Conservation (phyloP, 2,113 vertebrate genomes). For the Hyla sarda region DNA sequence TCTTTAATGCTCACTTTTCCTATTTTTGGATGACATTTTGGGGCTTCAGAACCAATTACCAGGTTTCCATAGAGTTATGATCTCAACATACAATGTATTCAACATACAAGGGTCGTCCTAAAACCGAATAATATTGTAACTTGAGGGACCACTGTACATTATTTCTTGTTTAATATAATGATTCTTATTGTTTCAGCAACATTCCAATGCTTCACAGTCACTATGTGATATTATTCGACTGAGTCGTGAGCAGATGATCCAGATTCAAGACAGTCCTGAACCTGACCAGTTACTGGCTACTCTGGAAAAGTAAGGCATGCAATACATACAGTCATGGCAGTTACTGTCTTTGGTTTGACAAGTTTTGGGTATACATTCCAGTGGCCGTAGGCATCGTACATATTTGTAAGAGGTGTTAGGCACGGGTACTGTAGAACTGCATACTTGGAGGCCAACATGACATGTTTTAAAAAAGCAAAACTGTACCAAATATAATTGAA, state of each 20-base stretch:
- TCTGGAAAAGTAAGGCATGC: slow-evolving; percentile 70
- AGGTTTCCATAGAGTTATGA: too few relatives aligned
- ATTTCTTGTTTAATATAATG: not conserved
- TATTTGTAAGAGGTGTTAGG: not conserved
- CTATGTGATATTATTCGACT: slow-evolving; percentile 75
- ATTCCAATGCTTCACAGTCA: slow-evolving; percentile 76
- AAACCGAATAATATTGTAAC: too few relatives aligned
- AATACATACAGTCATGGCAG: not conserved
- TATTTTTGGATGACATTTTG: too few relatives aligned
- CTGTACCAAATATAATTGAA: too few relatives aligned
- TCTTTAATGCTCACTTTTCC: too few relatives aligned
- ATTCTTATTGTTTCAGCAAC: slow-evolving; percentile 66
- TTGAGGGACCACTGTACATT: too few relatives aligned
- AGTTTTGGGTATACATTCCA: not conserved
- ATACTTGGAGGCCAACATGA: too few relatives aligned
- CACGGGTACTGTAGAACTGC: too few relatives aligned
- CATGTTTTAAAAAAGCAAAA: too few relatives aligned
- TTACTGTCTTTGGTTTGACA: not conserved
- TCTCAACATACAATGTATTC: too few relatives aligned
- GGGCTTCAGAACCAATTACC: too few relatives aligned
- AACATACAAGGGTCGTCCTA: too few relatives aligned
- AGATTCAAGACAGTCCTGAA: slow-evolving; percentile 70
- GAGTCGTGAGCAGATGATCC: slow-evolving; percentile 75
- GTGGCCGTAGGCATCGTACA: not conserved
- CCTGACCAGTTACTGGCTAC: slow-evolving; percentile 72